A percentile compares a stretch with the other conserved stretches of the same genome.
These are phyloP conservation scores for Eremophila alpestris DNA, from an alignment of 2,797 vertebrate species.

Conservation along the genomic window DNA sequence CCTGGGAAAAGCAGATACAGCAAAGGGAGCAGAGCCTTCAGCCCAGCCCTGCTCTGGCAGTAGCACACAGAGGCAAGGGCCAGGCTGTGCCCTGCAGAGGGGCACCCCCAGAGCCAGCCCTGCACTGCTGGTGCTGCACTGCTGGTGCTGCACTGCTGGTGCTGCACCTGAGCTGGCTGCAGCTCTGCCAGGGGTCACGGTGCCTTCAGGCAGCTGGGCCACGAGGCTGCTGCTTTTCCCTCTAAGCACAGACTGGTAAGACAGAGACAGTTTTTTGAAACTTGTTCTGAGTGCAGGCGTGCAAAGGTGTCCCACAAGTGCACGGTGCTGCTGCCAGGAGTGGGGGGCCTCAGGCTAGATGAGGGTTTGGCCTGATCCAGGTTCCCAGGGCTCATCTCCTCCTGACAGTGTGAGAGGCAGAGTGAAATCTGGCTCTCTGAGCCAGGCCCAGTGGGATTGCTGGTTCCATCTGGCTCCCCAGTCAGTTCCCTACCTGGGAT, in stretches of 20 bases:
- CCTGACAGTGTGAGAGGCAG: not conserved
- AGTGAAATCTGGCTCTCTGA: not conserved
- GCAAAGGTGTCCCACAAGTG: not conserved
- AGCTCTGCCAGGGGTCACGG: not conserved
- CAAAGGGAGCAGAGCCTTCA: not conserved
- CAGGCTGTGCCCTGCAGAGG: not conserved
- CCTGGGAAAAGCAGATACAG: not conserved
- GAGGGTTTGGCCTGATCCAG: not conserved
- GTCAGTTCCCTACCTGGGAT: not conserved
- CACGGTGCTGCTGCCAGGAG: accelerated
- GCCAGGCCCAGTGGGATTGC: not conserved
- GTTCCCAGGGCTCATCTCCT: not conserved
- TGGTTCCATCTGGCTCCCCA: not conserved
- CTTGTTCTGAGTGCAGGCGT: not conserved
- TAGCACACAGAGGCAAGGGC: not conserved
- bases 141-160: not conserved
- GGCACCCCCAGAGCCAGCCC: accelerated
- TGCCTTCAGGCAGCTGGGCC: not conserved
- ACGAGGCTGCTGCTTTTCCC: not conserved
- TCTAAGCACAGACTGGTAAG: not conserved
- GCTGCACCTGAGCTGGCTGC: accelerated
- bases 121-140: accelerated
- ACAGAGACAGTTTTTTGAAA: not conserved
- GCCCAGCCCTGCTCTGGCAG: not conserved
- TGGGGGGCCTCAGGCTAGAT: not conserved